Evolutionary conservation across 2,888 invertebrate genomes (phyloP).

Genomic region (Acrobasis repandana): DNA sequence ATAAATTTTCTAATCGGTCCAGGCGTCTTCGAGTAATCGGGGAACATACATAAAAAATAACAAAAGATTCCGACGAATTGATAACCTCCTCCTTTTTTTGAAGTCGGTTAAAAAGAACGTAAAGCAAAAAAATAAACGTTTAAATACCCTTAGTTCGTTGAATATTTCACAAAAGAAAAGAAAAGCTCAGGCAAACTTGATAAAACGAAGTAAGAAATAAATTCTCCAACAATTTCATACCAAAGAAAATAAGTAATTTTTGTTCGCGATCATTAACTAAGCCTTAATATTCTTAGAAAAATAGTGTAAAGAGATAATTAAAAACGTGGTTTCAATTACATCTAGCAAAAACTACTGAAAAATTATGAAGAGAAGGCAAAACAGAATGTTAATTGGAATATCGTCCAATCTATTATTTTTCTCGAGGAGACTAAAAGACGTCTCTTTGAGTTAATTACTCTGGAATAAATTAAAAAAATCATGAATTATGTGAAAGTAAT

Average conservation of each 20-base stretch:
- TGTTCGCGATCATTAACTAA: slow-evolving; percentile 2
- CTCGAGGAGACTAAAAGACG: slow-evolving; percentile 34
- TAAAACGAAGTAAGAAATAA: not conserved
- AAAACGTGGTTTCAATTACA: slow-evolving; percentile 21
- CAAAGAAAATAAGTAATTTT: slow-evolving; percentile 6
- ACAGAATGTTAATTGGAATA: slow-evolving; percentile 26
- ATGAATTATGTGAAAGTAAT: slow-evolving; percentile 58
- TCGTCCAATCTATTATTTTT: slow-evolving; percentile 19
- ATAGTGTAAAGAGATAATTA: slow-evolving; percentile 12
- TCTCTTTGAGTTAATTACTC: slow-evolving; percentile 53
- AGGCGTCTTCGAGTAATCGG: too few relatives aligned
- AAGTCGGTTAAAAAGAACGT: not conserved
- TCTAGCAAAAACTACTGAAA: slow-evolving; percentile 19
- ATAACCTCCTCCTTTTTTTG: too few relatives aligned
- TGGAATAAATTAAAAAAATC: slow-evolving; percentile 60
- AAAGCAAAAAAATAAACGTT: not conserved
- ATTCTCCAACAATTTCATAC: slow-evolving; percentile 7
- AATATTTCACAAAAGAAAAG: too few relatives aligned
- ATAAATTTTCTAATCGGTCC: too few relatives aligned
- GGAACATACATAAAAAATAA: too few relatives aligned
- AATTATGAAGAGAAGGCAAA: slow-evolving; percentile 3
- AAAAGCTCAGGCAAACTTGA: too few relatives aligned
- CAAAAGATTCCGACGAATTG: too few relatives aligned
- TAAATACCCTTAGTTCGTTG: not conserved
- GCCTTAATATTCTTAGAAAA: slow-evolving; percentile 1